Percentiles rank a stretch among this genome's conserved stretches.
These are phyloP conservation scores for Sardina pilchardus DNA, from an alignment of 2,113 vertebrate genomes.

Conservation along the genomic window DNA sequence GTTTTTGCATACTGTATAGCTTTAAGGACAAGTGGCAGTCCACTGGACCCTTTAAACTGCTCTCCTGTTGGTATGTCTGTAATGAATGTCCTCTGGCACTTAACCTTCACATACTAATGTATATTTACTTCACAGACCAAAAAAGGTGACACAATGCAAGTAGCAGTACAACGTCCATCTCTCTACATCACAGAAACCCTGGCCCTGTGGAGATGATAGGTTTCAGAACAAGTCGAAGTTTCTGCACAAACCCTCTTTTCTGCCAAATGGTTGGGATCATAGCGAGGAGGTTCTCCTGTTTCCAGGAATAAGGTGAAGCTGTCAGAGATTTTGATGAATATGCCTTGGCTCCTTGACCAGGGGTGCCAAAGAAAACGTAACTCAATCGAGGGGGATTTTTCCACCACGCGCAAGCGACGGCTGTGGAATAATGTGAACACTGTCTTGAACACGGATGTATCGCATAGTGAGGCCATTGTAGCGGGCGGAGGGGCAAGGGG, in stretches of 20 bases:
- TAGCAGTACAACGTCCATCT: background rate
- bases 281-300: conserved; percentile 36
- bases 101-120: background rate
- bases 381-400: conserved; percentile 61
- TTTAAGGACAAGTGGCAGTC: background rate
- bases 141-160: background rate
- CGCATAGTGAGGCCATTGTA: conserved; percentile 49
- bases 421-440: conserved; percentile 59
- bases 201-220: background rate
- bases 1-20: background rate
- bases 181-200: background rate
- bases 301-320: conserved; percentile 64
- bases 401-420: conserved; percentile 55
- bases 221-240: background rate
- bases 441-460: conserved; percentile 58
- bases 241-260: background rate
- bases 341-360: conserved; percentile 52
- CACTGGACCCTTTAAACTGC: background rate
- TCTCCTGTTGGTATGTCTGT: background rate
- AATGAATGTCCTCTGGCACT: background rate
- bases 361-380: conserved; percentile 73
- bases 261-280: background rate
- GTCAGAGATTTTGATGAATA: conserved; percentile 68
- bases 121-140: conserved; percentile 6
- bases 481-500: conserved; percentile 42